Base-by-base conservation (phyloP, 2,113 vertebrate species). In the Corythornis madagascariensis region DNA sequence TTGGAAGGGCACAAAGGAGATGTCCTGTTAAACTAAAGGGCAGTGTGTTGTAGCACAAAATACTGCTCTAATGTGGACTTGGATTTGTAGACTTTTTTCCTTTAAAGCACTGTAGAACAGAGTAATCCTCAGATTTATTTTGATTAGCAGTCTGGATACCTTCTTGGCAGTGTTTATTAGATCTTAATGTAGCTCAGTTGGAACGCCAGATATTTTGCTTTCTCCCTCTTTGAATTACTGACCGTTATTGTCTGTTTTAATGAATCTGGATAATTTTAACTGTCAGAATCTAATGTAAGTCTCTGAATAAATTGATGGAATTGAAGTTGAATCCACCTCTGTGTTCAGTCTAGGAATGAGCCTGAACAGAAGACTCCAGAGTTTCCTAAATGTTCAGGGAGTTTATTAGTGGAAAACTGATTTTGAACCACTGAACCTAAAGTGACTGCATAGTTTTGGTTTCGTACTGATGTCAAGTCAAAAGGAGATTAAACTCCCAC, bases 81-180 rank as follows among this genome's bases (percentile, higher is more conserved):
- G 48, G 69, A 93, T 83, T 2, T 67, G 26, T 77, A 90, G 64
- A 78, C 72, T 88, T 91, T 31, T 57, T 86, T 94, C 48, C 53
- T 88, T 83, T 90, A 94, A 94, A 94, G 71, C 53, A 60, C 1
- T 60, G 76, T 75, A 90, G 83, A 95, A 67, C 79, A 86, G 60
- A 60, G 29, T 95, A 95, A 96, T 94, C 92, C 92, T 81, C 72
- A 88, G 90, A 96, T 95, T 94, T 96, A 96, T 95, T 95, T 94
- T 94, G 93, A 94, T 95, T 93, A 95, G 92, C 84, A 94, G 94
- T 95, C 90, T 96, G 93, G 90, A 96, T 94, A 88, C 73, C 88
- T 96, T 96, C 90, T 94, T 95, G 96, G 90, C 96, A 96, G 90
- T 95, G 90, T 95, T 95, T 91, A 91, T 95, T 93, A 96, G 90